Base-by-base conservation (phyloP, 1,140 invertebrate species). In the Calliopsis andreniformis region DNA sequence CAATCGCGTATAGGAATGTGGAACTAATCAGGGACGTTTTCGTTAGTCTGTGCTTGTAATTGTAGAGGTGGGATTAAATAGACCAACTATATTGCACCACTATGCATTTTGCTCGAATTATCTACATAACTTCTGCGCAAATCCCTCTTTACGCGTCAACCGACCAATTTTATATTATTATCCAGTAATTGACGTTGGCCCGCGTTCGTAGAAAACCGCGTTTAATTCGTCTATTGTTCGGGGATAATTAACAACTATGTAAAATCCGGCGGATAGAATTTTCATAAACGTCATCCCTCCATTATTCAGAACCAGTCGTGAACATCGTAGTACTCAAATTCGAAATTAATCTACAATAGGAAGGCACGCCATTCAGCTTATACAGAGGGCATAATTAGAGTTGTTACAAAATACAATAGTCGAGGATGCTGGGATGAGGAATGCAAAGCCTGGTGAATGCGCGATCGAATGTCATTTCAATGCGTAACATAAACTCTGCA, bases 331-430 rank as follows among this genome's bases (percentile, higher is more conserved):
- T 39, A 2, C 59, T 14, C 25, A 23, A 25, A 16, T 28, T 42
- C 43, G 28, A n/a, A 63, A 63, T 63, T 45, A 47, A 49, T 47
- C 16, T 47, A 39, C 42, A 63, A 23, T 32, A 32, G 61, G 61
- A 30, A 20, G 14, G 61, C 28, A 53, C 53, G 42, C 18, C 6
- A 69, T 76, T 63, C 72, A 32, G 30, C 39, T 28, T 28, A 25
- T 43, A 20, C 45, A 39, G 61, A 53, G 25, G 43, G n/a, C 51
- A 58, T 71, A 72, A 78, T 80, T 61, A 51, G 39, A 20, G 45
- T 23, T 55, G 59, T 79, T 80, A 71, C 45, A 6, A 12, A 45
- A 66, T 32, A 78, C 76, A 78, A 78, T 80, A 49, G 78, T 28
- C 47, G 58, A 69, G 45, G 58, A 77, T 32, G 58, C 59, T n/a